Evolutionary conservation across 2,113 vertebrate species (phyloP).

Genomic region (Edolisoma coerulescens): DNA sequence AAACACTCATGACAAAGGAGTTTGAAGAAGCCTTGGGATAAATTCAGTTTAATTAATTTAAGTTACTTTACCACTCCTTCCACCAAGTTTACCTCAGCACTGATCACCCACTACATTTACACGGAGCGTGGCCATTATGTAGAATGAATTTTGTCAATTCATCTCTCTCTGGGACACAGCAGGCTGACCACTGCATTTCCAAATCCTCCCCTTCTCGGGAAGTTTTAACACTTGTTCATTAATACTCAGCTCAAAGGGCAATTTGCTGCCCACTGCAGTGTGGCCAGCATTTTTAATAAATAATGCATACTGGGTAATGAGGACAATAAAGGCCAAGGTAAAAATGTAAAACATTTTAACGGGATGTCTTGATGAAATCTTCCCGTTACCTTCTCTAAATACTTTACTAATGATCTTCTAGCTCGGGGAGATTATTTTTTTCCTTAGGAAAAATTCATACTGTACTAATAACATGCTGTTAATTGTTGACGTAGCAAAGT

Average conservation of each 20-base stretch:
- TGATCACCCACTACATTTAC: not conserved
- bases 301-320: constrained; percentile 63
- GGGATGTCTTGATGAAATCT: constrained; percentile 52
- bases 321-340: constrained; percentile 61
- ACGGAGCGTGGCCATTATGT: fast-evolving
- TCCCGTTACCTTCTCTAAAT: constrained; percentile 51
- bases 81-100: not conserved
- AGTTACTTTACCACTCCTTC: not conserved
- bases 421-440: not conserved
- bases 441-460: not conserved
- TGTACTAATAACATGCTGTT: not conserved
- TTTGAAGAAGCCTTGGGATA: not conserved
- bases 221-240: constrained; percentile 35
- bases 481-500: not conserved
- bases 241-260: constrained; percentile 61
- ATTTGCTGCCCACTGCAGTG: constrained; percentile 47
- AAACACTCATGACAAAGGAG: not conserved
- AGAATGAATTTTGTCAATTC: not conserved
- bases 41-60: not conserved
- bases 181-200: not conserved
- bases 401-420: constrained; percentile 43
- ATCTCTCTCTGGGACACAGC: not conserved
- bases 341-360: constrained; percentile 67
- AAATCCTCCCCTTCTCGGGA: not conserved
- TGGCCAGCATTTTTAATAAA: constrained; percentile 65